Conservation (phyloP, 2,888 invertebrate species). For the Rhogogaster chlorosoma region DNA sequence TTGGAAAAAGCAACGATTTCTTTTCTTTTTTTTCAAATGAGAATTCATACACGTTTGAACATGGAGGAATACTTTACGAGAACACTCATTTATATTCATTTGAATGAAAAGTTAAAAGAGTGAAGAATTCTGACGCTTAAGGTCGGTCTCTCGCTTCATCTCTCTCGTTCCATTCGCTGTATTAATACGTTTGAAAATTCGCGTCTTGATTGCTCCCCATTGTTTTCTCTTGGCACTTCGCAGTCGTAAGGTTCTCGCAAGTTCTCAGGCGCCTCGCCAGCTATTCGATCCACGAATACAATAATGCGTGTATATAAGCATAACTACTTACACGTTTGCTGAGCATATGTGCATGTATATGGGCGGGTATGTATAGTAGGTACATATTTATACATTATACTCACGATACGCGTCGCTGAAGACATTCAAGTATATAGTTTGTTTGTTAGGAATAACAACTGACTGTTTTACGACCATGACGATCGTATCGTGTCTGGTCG, state of each 20-base stretch:
- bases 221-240: constrained; percentile 39
- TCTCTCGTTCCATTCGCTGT: neutral
- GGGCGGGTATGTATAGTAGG: neutral
- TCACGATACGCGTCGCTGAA: constrained; percentile 37
- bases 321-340: neutral
- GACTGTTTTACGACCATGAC: constrained; percentile 36
- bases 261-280: constrained; percentile 49
- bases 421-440: constrained; percentile 34
- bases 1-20: too few relatives aligned
- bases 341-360: neutral
- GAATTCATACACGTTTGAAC: neutral
- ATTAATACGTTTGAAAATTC: constrained; percentile 26
- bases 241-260: constrained; percentile 34
- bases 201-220: constrained; percentile 38
- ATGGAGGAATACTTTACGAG: neutral
- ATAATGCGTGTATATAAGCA: constrained; percentile 15
- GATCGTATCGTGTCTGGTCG: constrained; percentile 24
- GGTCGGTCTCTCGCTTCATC: neutral
- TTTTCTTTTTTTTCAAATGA: too few relatives aligned
- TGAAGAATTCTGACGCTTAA: neutral
- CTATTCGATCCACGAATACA: constrained; percentile 47
- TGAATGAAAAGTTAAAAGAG: neutral
- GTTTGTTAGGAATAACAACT: constrained; percentile 39
- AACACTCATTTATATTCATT: neutral
- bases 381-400: constrained; percentile 31